Evolutionary conservation across 2,888 invertebrate species (phyloP).

Genomic region (Drosophila hamatofila): DNA sequence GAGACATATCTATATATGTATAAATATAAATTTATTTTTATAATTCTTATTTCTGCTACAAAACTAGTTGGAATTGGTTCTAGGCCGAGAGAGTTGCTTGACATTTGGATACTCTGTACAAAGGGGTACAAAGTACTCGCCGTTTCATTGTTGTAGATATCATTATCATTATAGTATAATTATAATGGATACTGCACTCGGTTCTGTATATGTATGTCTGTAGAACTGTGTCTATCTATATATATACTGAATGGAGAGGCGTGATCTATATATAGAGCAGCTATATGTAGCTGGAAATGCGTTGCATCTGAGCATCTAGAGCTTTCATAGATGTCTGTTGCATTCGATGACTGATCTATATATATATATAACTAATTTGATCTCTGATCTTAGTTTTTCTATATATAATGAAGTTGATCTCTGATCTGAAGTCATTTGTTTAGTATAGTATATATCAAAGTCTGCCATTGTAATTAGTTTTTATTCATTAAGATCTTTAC

Average conservation of each 20-base stretch:
- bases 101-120: constrained; percentile 5
- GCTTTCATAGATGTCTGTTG: not conserved
- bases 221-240: not conserved
- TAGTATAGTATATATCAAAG: not conserved
- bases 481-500: not conserved
- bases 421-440: not conserved
- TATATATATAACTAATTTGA: not conserved
- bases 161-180: constrained; percentile 2
- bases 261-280: not conserved
- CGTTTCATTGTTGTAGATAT: not conserved
- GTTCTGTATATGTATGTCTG: not conserved
- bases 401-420: not conserved
- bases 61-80: constrained; percentile 5
- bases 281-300: constrained; percentile 3
- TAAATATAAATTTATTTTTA: not conserved
- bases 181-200: constrained; percentile 2
- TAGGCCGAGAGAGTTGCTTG: not conserved
- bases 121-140: not conserved
- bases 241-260: not conserved
- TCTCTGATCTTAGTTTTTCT: constrained; percentile 3
- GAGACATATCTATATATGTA: not conserved
- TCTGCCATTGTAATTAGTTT: not conserved
- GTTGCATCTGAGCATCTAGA: constrained; percentile 2
- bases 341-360: not conserved
- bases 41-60: not conserved